Evolutionary conservation across 2,113 vertebrate species (phyloP), one percentile per base, ranked within the genome.

Genomic region (Mandrillus leucophaeus): DNA sequence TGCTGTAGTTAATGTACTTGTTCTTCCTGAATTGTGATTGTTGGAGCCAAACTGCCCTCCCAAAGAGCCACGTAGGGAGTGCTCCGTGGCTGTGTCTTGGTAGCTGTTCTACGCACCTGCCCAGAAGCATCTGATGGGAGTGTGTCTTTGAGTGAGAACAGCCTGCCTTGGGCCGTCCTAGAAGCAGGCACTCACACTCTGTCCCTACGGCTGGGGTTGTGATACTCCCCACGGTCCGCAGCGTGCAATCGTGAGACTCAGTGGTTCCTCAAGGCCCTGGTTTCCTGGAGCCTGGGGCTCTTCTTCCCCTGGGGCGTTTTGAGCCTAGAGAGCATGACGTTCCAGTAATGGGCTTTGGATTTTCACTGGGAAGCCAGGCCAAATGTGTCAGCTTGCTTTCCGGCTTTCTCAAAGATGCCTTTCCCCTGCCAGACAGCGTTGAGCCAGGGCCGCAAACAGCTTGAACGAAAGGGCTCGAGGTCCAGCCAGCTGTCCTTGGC

Each of bases 331-430:
- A 82, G n/a, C 32, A 50, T 52, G n/a, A 35, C 9, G 1, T 48
- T 82, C 92, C 87, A 45, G 76, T 27, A 61, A 81, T 4, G 23
- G 30, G 38, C 95, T 94, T 48, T 43, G 66, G 40, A n/a, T n/a
- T 70, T 50, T 68, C 86, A 4, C 79, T 82, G 23, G 76, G 94
- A 93, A 93, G 82, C 73, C 2, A 45, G 45, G 94, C 97, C 97
- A 97, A 96, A 45, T 48, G 79, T 91, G 76, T 93, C 94, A 79
- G 72, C 73, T 38, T 38, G 85, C 82, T 78, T 95, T 84, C 90
- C 30, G 20, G 52, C 90, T 70, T 55, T 38, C 81, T 95, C 76
- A 35, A 48, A 92, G 95, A 78, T 17, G 68, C 64, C 66, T 50
- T 35, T 79, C 70, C n/a, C 25, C 80, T 96, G 97, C 93, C 95